phyloP scores from a whole-genome alignment of 1,140 invertebrate species.

The Bombus balteatus region DNA sequence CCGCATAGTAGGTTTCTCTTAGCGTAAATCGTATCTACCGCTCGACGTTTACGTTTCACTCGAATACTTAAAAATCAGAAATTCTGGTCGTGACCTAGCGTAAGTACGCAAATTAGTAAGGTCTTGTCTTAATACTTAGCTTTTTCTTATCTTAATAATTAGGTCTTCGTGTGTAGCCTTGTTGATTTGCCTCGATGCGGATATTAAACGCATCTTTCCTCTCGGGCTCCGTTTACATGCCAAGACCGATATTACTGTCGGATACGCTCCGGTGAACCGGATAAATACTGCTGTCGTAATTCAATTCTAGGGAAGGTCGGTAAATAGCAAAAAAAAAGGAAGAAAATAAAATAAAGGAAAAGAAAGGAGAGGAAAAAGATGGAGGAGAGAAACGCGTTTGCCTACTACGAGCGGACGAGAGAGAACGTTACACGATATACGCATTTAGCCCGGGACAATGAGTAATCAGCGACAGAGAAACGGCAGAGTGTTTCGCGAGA shows the following conservation, averaged over 20 bases:
- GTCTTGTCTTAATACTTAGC: too few relatives aligned
- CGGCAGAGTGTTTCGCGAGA: neutral
- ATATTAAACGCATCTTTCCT: slow-evolving; percentile 47
- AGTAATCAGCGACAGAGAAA: slow-evolving; percentile 11
- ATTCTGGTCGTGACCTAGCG: neutral
- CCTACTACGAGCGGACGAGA: neutral
- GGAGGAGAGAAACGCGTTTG: neutral
- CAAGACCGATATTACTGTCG: slow-evolving; percentile 56
- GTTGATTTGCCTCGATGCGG: neutral
- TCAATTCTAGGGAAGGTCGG: slow-evolving; percentile 54
- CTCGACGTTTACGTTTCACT: neutral
- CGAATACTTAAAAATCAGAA: neutral
- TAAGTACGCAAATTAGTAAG: neutral
- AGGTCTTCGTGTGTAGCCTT: neutral
- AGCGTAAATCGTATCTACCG: too few relatives aligned
- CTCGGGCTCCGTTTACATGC: slow-evolving; percentile 41
- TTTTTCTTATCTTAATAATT: neutral
- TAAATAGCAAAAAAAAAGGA: slow-evolving; percentile 9
- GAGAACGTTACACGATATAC: neutral
- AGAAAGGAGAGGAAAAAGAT: neutral
- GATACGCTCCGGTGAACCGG: slow-evolving; percentile 65
- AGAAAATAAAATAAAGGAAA: neutral
- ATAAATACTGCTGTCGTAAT: slow-evolving; percentile 63
- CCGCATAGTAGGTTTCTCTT: neutral
- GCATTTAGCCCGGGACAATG: neutral